These are phyloP conservation scores for Actias luna DNA, from an alignment of 2,888 invertebrate genomes.

Conservation along the genomic window DNA sequence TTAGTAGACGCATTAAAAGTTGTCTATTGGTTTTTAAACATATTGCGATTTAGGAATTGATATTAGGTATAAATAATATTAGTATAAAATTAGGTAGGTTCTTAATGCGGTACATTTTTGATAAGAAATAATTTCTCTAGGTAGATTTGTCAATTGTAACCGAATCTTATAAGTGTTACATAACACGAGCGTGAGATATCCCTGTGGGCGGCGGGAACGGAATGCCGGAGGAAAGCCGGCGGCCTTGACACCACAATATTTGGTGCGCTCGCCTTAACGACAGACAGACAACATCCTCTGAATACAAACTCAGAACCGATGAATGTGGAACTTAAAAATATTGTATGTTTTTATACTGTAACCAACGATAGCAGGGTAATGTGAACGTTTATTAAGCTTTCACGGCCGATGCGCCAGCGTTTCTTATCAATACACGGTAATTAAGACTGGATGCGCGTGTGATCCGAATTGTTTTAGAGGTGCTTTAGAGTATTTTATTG, in stretches of 20 bases:
- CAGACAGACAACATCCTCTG: slow-evolving; percentile 39
- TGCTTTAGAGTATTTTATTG: slow-evolving; percentile 19
- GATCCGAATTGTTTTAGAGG: slow-evolving; percentile 36
- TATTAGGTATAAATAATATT: too few relatives aligned
- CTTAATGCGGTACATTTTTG: not conserved
- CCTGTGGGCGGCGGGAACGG: slow-evolving; percentile 76
- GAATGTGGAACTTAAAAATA: slow-evolving; percentile 30
- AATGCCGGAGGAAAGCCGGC: slow-evolving; percentile 78
- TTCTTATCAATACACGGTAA: slow-evolving; percentile 58
- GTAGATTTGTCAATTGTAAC: slow-evolving; percentile 62
- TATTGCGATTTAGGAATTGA: too few relatives aligned
- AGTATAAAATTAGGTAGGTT: not conserved
- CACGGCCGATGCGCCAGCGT: slow-evolving; percentile 66
- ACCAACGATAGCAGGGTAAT: slow-evolving; percentile 36
- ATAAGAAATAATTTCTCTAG: not conserved
- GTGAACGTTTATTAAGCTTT: slow-evolving; percentile 60
- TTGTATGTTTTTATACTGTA: slow-evolving; percentile 43
- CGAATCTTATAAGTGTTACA: slow-evolving; percentile 69
- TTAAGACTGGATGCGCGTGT: slow-evolving; percentile 54
- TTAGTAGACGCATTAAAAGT: not conserved
- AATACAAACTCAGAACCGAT: slow-evolving; percentile 26
- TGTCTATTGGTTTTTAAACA: not conserved
- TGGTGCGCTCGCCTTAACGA: slow-evolving; percentile 63
- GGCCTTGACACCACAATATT: slow-evolving; percentile 80
- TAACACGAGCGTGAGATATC: slow-evolving; percentile 76